Evolutionary conservation across 2,888 invertebrate genomes (phyloP).

Genomic region (Portevinia maculata): DNA sequence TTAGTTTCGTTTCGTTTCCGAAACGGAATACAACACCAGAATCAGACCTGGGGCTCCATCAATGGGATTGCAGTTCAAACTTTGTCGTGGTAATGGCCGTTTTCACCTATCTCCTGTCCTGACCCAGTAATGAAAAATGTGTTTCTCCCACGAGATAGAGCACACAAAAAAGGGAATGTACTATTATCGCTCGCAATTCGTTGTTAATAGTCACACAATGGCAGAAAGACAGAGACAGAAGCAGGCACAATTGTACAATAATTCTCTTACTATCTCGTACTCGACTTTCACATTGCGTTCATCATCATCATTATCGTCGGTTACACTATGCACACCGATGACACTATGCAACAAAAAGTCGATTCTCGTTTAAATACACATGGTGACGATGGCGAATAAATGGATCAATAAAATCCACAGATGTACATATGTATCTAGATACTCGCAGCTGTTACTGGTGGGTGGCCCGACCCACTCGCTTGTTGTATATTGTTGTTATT

Average conservation of each 20-base stretch:
- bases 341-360: slow-evolving; percentile 50
- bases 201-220: slow-evolving; percentile 28
- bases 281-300: slow-evolving; percentile 51
- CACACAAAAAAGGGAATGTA: neutral
- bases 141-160: slow-evolving; percentile 32
- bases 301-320: slow-evolving; percentile 57
- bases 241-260: slow-evolving; percentile 56
- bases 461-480: too few species aligned
- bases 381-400: slow-evolving; percentile 68
- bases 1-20: slow-evolving; percentile 74
- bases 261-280: slow-evolving; percentile 56
- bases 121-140: slow-evolving; percentile 72
- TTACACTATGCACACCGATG: slow-evolving; percentile 40
- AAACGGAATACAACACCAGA: slow-evolving; percentile 56
- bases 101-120: slow-evolving; percentile 68
- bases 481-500: slow-evolving; percentile 41
- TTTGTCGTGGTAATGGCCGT: slow-evolving; percentile 45
- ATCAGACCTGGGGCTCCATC: neutral
- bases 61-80: slow-evolving; percentile 1
- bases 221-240: slow-evolving; percentile 17
- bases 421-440: slow-evolving; percentile 72
- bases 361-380: slow-evolving; percentile 65
- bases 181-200: neutral
- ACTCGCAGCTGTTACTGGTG: slow-evolving; percentile 10
- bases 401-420: slow-evolving; percentile 74